Evolutionary conservation across 2,797 vertebrate species (phyloP).

Genomic region (Cryptoblepharus egeriae): DNA sequence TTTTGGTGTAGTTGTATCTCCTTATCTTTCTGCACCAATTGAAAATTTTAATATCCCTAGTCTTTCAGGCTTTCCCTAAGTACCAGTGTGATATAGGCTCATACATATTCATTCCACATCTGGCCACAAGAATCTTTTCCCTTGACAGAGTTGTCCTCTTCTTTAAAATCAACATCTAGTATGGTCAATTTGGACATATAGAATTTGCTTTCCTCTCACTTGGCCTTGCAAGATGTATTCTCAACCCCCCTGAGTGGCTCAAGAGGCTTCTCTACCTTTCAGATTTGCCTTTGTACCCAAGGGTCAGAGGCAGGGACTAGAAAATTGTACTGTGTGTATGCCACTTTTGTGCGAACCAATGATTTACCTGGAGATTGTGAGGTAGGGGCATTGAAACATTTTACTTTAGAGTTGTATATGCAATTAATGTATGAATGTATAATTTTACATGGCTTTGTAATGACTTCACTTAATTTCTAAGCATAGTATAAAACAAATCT

Average conservation of each 20-base stretch:
- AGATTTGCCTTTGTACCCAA: not conserved
- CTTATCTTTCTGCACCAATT: constrained; percentile 54
- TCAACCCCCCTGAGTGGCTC: not conserved
- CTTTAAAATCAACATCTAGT: constrained; percentile 37
- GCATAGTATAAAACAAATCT: no score
- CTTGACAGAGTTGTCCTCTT: constrained; percentile 28
- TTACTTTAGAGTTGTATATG: not conserved
- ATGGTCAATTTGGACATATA: constrained; percentile 12
- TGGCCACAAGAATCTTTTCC: constrained; percentile 37
- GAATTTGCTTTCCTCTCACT: constrained; percentile 31
- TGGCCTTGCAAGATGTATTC: not conserved
- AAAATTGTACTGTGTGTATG: not conserved
- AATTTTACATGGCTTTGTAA: not conserved
- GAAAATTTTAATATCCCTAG: constrained; percentile 56
- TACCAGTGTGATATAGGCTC: constrained; percentile 38
- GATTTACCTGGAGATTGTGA: not conserved
- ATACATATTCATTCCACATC: constrained; percentile 57
- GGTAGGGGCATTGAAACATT: not conserved
- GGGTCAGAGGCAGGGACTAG: not conserved
- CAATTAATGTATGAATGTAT: no score
- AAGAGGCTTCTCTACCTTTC: not conserved
- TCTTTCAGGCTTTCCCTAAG: constrained; percentile 41
- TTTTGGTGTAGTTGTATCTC: constrained; percentile 34
- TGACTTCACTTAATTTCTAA: not conserved
- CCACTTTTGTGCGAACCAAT: not conserved